Conservation (phyloP, 1,140 invertebrate species). For the Drosophila pachea region DNA sequence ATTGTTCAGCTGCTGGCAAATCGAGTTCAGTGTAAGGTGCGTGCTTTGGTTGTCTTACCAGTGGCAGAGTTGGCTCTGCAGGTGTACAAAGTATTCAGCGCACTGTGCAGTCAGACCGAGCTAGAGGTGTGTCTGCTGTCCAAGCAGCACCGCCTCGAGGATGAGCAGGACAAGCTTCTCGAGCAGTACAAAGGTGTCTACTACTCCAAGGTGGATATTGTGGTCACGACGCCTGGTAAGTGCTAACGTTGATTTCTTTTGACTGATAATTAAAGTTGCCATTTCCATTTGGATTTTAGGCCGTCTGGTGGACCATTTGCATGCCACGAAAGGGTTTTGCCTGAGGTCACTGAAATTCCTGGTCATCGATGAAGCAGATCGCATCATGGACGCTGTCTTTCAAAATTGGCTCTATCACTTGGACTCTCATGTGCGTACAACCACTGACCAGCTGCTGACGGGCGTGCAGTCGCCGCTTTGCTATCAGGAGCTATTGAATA, state of each 20-base stretch:
- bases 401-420: conserved; percentile 92
- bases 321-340: conserved; percentile 91
- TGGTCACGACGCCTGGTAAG: conserved; percentile 90
- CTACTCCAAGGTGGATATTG: conserved; percentile 88
- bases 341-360: conserved; percentile 89
- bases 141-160: conserved; percentile 85
- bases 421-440: conserved; percentile 81
- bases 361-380: conserved; percentile 97
- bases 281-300: conserved; percentile 79
- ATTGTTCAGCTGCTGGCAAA: conserved; percentile 85
- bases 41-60: conserved; percentile 93
- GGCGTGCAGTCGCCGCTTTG: conserved; percentile 64
- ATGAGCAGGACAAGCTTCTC: conserved; percentile 88
- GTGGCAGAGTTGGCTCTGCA: conserved; percentile 94
- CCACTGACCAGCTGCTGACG: conserved; percentile 63
- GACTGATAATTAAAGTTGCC: too few relatives aligned
- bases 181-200: conserved; percentile 81
- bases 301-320: conserved; percentile 94
- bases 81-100: conserved; percentile 90
- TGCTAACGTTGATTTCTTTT: background rate
- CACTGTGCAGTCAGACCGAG: conserved; percentile 85
- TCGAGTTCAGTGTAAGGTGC: conserved; percentile 82
- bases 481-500: conserved; percentile 58
- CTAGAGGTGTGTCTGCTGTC: conserved; percentile 87
- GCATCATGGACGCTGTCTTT: conserved; percentile 93